Evolutionary conservation across 2,797 vertebrate species (phyloP).

Genomic region (Denticeps clupeoides): DNA sequence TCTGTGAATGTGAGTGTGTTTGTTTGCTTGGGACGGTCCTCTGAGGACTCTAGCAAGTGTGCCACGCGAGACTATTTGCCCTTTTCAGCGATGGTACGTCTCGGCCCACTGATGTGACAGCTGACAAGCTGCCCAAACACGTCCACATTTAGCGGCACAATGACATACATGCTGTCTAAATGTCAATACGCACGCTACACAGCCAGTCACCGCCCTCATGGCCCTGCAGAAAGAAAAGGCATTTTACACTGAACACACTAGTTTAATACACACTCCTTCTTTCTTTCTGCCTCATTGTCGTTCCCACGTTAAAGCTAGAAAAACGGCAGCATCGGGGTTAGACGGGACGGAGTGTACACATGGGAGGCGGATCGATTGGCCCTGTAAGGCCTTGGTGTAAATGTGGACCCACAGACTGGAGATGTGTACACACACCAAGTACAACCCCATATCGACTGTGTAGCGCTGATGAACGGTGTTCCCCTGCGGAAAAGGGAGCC

Average conservation of each 20-base stretch:
- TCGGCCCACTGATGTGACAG: conserved; percentile 15
- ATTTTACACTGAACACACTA: no score
- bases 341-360: no score
- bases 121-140: conserved; percentile 14
- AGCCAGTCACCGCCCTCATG: no score
- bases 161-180: neutral
- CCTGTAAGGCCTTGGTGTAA: conserved; percentile 16
- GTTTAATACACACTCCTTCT: no score
- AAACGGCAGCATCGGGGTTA: no score
- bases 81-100: conserved; percentile 15
- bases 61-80: neutral
- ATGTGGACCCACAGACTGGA: conserved; percentile 15
- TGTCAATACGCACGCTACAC: no score
- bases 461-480: conserved; percentile 15
- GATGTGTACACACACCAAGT: conserved; percentile 4
- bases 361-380: conserved; percentile 29
- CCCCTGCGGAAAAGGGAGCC: neutral
- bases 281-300: no score
- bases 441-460: conserved; percentile 7
- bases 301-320: no score
- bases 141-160: conserved; percentile 1
- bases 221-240: no score
- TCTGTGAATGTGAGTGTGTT: neutral
- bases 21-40: neutral
- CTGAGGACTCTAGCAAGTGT: neutral